phyloP scores from a whole-genome alignment of 2,113 vertebrate genomes.

The Peromyscus polionotus region DNA sequence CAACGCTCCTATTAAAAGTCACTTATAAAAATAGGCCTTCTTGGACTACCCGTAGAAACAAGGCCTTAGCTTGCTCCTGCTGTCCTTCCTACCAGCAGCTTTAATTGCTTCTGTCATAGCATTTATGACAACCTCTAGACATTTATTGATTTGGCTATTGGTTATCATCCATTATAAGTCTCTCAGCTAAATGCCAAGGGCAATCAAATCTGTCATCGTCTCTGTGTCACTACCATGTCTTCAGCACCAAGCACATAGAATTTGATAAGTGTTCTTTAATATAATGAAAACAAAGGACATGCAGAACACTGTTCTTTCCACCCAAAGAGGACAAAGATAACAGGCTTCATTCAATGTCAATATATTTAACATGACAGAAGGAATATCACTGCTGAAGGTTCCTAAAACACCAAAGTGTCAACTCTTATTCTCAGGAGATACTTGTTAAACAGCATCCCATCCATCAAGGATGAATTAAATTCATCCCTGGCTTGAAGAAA shows the following conservation, averaged over 20 bases:
- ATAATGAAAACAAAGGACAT: not conserved
- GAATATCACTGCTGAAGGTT: not conserved
- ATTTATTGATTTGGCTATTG: not conserved
- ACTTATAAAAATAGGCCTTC: not conserved
- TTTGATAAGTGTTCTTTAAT: not conserved
- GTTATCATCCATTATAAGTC: not conserved
- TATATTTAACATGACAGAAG: not conserved
- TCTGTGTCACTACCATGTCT: rapidly evolving
- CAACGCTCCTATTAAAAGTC: not conserved
- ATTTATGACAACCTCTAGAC: not conserved
- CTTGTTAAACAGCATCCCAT: not conserved
- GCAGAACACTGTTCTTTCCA: not conserved
- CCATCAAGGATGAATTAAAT: slow-evolving; percentile 46
- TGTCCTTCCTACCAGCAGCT: not conserved
- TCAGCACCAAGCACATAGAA: not conserved
- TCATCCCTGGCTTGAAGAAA: slow-evolving; percentile 31
- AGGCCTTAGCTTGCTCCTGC: not conserved
- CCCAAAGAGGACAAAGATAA: not conserved
- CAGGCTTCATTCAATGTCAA: not conserved
- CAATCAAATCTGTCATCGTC: not conserved
- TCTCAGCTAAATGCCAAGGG: not conserved
- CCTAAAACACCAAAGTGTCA: not conserved
- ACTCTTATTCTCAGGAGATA: not conserved
- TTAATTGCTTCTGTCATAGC: not conserved
- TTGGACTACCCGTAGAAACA: not conserved